A percentile compares a stretch with the other conserved stretches of the same genome.
phyloP scores from a whole-genome alignment of 2,888 invertebrate species.

The Mellilla xanthometata region DNA sequence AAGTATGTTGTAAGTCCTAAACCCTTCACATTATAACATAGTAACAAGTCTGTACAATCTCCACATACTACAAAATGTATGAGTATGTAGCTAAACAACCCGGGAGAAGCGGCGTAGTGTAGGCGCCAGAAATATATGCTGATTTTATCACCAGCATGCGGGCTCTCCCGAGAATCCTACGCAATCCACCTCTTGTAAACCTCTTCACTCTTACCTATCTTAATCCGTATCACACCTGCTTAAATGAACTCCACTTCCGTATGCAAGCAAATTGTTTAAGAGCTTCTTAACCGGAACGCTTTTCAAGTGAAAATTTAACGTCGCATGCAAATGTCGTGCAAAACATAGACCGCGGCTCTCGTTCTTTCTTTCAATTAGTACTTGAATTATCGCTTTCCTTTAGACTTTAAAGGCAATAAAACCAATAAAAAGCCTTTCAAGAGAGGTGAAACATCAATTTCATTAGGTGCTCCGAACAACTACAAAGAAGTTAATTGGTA shows the following conservation, averaged over 20 bases:
- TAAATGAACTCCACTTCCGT: conserved; percentile 32
- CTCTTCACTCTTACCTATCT: conserved; percentile 33
- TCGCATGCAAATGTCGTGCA: conserved; percentile 10
- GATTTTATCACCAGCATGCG: conserved; percentile 57
- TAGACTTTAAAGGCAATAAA: conserved; percentile 6
- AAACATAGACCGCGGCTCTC: neutral
- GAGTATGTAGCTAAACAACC: conserved; percentile 15
- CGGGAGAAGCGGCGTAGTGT: conserved; percentile 29
- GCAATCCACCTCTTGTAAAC: conserved; percentile 43
- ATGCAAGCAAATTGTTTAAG: conserved; percentile 29
- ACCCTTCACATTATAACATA: neutral
- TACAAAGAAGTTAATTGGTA: conserved; percentile 39
- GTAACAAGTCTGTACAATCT: neutral
- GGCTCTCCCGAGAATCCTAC: conserved; percentile 43
- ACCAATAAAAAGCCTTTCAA: conserved; percentile 8
- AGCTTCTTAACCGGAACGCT: conserved; percentile 23
- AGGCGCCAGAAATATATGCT: conserved; percentile 54
- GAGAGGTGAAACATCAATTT: conserved; percentile 19
- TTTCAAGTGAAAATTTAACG: conserved; percentile 19
- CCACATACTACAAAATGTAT: neutral
- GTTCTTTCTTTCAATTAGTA: no score
- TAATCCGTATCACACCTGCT: conserved; percentile 41
- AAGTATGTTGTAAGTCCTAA: no score
- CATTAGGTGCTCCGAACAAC: conserved; percentile 19
- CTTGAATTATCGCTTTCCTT: neutral